A percentile compares a stretch with the other conserved stretches of the same genome.
Conservation (phyloP, 2,888 invertebrate species). For the Phaedon cochleariae region DNA sequence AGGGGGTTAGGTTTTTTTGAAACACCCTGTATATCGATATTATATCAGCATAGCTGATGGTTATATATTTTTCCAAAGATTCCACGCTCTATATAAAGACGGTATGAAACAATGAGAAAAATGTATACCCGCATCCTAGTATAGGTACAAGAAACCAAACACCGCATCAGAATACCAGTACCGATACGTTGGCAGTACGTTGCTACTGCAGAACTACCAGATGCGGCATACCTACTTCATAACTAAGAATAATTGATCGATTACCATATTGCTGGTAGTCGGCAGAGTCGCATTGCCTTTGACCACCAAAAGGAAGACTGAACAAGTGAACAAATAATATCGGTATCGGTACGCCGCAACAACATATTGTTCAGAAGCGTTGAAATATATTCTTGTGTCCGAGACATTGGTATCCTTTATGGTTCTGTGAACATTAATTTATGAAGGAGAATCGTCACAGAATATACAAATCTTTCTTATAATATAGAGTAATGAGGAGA, state of each 20-base stretch:
- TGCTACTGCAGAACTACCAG: constrained; percentile 10
- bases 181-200: neutral
- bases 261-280: constrained; percentile 22
- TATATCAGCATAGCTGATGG: neutral
- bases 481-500: no score
- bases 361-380: constrained; percentile 10
- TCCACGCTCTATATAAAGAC: constrained; percentile 2
- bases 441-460: no score
- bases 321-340: constrained; percentile 16
- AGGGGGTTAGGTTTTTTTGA: no score
- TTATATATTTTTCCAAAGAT: neutral
- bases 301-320: constrained; percentile 7
- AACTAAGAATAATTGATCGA: constrained; percentile 36
- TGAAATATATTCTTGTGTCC: neutral
- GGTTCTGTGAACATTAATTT: no score
- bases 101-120: neutral
- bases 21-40: no score
- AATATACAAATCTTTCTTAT: no score
- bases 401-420: neutral
- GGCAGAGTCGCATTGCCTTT: constrained; percentile 11
- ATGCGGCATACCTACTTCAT: constrained; percentile 29
- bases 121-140: neutral
- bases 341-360: neutral
- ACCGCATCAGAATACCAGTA: neutral
- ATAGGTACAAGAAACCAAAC: no score